These are phyloP conservation scores for Ectropis grisescens DNA, from an alignment of 1,140 invertebrate genomes.

Conservation along the genomic window DNA sequence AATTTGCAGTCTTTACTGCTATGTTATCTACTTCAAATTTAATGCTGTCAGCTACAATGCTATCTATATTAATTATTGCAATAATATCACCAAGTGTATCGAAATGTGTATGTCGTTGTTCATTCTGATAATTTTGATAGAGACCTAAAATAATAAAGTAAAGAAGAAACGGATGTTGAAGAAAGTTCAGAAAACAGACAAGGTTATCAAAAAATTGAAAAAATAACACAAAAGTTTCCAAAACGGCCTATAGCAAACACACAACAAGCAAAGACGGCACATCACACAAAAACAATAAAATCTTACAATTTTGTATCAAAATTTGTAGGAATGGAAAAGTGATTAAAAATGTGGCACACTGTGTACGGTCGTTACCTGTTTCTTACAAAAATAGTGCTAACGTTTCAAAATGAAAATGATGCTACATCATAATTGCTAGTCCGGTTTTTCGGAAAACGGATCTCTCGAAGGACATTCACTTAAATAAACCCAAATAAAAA, in stretches of 20 bases:
- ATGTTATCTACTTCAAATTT: too few relatives aligned
- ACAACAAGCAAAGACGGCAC: constrained; percentile 64
- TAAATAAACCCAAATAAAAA: constrained; percentile 24
- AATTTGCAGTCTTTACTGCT: not conserved
- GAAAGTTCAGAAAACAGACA: constrained; percentile 29
- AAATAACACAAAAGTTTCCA: constrained; percentile 48
- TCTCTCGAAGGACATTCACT: constrained; percentile 67
- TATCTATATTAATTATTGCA: too few relatives aligned
- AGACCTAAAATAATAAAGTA: constrained; percentile 10
- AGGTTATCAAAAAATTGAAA: constrained; percentile 20
- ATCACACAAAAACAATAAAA: constrained; percentile 49
- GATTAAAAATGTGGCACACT: constrained; percentile 38
- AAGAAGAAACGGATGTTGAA: constrained; percentile 20
- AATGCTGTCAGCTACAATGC: constrained; percentile 3
- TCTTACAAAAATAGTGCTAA: constrained; percentile 41
- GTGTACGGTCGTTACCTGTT: constrained; percentile 32
- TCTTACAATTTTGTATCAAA: constrained; percentile 43
- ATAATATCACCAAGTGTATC: too few relatives aligned
- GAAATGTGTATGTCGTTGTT: too few relatives aligned
- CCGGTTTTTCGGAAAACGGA: constrained; percentile 56
- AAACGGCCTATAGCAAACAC: constrained; percentile 70
- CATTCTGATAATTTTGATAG: too few relatives aligned
- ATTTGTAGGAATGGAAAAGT: constrained; percentile 45
- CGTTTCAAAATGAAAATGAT: constrained; percentile 52
- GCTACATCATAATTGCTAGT: constrained; percentile 36